phyloP scores from a whole-genome alignment of 1,140 invertebrate species.

The Trachymyrmex septentrionalis region DNA sequence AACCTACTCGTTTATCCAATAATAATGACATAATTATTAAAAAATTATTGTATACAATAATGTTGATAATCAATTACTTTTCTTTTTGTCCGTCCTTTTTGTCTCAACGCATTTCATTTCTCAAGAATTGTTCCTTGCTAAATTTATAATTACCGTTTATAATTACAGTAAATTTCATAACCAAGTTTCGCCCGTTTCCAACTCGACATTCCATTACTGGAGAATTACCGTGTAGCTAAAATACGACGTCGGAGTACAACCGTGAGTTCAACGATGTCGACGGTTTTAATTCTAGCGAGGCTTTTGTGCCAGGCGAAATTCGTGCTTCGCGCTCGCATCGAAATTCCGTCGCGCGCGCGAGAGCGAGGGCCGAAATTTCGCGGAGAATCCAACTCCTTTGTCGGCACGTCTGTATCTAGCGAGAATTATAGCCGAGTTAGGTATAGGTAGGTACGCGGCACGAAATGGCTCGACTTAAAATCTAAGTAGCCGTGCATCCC shows the following conservation, averaged over 20 bases:
- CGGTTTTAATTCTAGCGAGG: slow-evolving; percentile 35
- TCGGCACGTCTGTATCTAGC: slow-evolving; percentile 54
- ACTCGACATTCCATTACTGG: background rate
- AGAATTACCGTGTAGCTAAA: slow-evolving; percentile 30
- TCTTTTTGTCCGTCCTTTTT: background rate
- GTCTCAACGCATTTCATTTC: background rate
- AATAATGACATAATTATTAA: background rate
- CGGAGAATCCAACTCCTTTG: slow-evolving; percentile 60
- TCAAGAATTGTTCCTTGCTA: background rate
- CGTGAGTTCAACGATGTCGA: background rate
- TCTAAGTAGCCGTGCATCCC: slow-evolving; percentile 66
- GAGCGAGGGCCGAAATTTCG: slow-evolving; percentile 54
- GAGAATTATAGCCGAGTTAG: slow-evolving; percentile 69
- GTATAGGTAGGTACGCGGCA: slow-evolving; percentile 56
- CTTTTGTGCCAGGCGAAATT: slow-evolving; percentile 29
- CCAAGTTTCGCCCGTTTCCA: background rate
- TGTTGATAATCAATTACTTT: background rate
- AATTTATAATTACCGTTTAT: background rate
- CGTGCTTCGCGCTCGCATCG: slow-evolving; percentile 38
- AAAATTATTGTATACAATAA: background rate
- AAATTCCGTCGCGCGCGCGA: slow-evolving; percentile 51
- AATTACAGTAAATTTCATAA: background rate
- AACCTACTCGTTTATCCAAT: background rate
- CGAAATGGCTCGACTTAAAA: slow-evolving; percentile 70
- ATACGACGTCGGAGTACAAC: slow-evolving; percentile 24